Evolutionary conservation across 2,888 invertebrate genomes (phyloP).

Genomic region (Nemotelus nigrinus): DNA sequence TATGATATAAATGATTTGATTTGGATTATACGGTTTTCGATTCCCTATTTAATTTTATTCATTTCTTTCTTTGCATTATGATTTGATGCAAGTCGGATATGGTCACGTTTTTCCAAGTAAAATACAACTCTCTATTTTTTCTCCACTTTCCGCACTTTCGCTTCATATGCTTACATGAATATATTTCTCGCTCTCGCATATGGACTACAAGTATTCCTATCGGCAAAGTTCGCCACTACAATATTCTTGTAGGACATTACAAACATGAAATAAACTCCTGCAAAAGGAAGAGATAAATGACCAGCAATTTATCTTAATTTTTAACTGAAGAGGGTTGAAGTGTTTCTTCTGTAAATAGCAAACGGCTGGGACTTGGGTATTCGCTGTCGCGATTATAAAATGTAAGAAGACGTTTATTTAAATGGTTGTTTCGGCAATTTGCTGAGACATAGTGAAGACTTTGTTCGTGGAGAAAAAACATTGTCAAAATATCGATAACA

Average conservation of each 20-base stretch:
- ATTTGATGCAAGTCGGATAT: too few relatives aligned
- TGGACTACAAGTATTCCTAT: too few relatives aligned
- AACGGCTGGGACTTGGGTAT: background rate
- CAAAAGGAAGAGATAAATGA: slow-evolving; percentile 43
- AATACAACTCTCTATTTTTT: background rate
- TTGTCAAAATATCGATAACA: slow-evolving; percentile 35
- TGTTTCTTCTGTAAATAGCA: background rate
- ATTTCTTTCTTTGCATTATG: too few relatives aligned
- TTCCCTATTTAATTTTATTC: too few relatives aligned
- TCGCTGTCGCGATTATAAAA: too few relatives aligned
- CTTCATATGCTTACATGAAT: too few relatives aligned
- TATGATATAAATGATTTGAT: too few relatives aligned
- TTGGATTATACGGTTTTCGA: too few relatives aligned
- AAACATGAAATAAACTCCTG: slow-evolving; percentile 17
- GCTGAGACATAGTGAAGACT: slow-evolving; percentile 29
- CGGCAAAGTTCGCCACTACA: too few relatives aligned
- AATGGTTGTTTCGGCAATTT: slow-evolving; percentile 34
- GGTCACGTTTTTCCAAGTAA: background rate
- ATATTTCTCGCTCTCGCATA: too few relatives aligned
- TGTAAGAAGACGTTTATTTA: background rate
- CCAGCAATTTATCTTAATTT: slow-evolving; percentile 50
- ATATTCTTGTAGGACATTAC: background rate
- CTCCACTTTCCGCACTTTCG: background rate
- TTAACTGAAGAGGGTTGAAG: slow-evolving; percentile 43
- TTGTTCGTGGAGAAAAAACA: slow-evolving; percentile 37